These are phyloP conservation scores for Polymixis flavicincta DNA, from an alignment of 2,888 invertebrate species.

Conservation along the genomic window DNA sequence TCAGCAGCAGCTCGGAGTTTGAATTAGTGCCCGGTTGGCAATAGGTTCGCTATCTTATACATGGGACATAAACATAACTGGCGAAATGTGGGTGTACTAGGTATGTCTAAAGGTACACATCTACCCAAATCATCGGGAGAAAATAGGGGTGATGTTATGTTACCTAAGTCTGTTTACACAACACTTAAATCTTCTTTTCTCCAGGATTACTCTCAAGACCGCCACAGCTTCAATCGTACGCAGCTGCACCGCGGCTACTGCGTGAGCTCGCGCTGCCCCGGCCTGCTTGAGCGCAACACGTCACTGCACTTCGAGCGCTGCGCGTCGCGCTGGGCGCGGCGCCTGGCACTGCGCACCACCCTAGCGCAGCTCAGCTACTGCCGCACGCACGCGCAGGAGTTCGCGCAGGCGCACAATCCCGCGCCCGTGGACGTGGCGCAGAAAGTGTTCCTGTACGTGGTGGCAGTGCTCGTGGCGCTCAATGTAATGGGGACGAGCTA, in stretches of 20 bases:
- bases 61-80: too few species aligned
- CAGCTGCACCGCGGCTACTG: slow-evolving; percentile 83
- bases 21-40: too few species aligned
- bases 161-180: too few species aligned
- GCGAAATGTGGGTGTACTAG: too few species aligned
- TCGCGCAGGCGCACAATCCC: slow-evolving; percentile 56
- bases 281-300: slow-evolving; percentile 67
- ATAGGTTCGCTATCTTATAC: too few species aligned
- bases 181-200: neutral
- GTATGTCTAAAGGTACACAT: neutral
- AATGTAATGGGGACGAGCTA: slow-evolving; percentile 76
- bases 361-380: slow-evolving; percentile 74
- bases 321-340: slow-evolving; percentile 70
- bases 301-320: slow-evolving; percentile 78
- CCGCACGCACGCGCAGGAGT: slow-evolving; percentile 70
- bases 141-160: neutral
- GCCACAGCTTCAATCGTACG: slow-evolving; percentile 78
- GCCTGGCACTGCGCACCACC: slow-evolving; percentile 64
- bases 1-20: too few species aligned
- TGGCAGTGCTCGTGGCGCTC: slow-evolving; percentile 64
- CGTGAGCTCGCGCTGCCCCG: slow-evolving; percentile 78
- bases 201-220: slow-evolving; percentile 77
- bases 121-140: neutral
- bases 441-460: slow-evolving; percentile 65
- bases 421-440: slow-evolving; percentile 68